These are phyloP conservation scores for Tangara arthus DNA, from an alignment of 2,797 vertebrate species.

Conservation along the genomic window DNA sequence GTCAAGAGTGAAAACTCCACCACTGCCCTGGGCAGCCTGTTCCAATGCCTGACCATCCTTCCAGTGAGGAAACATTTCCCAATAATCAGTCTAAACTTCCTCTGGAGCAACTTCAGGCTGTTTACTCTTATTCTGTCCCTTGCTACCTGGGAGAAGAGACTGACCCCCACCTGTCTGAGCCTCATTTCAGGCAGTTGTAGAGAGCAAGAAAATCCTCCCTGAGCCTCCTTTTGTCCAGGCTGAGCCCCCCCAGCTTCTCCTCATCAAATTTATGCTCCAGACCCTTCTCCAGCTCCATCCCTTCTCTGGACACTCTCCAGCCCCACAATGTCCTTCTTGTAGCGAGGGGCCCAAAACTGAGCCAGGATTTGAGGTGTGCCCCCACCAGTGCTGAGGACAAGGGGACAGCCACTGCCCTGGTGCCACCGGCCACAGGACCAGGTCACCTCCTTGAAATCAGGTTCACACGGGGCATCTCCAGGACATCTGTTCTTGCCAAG, in stretches of 20 bases:
- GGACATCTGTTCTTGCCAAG: background rate
- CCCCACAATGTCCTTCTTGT: background rate
- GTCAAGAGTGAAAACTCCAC: background rate
- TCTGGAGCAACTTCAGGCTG: background rate
- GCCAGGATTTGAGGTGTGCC: background rate
- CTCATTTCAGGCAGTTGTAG: background rate
- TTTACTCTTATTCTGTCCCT: background rate
- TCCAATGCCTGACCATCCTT: background rate
- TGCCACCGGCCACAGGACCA: background rate
- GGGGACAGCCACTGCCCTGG: background rate
- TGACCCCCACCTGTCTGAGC: accelerated
- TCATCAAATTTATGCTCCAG: background rate
- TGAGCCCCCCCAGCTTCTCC: background rate
- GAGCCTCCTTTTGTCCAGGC: background rate
- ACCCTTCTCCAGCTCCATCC: background rate
- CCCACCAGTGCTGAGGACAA: background rate
- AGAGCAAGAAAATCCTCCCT: background rate
- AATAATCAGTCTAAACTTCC: background rate
- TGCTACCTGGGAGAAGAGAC: background rate
- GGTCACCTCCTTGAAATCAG: background rate
- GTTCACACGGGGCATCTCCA: background rate
- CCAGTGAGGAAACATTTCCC: background rate
- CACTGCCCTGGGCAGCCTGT: background rate
- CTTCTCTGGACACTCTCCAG: background rate
- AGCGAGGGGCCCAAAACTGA: background rate